phyloP scores from a whole-genome alignment of 1,140 invertebrate genomes.

The Limonius californicus region DNA sequence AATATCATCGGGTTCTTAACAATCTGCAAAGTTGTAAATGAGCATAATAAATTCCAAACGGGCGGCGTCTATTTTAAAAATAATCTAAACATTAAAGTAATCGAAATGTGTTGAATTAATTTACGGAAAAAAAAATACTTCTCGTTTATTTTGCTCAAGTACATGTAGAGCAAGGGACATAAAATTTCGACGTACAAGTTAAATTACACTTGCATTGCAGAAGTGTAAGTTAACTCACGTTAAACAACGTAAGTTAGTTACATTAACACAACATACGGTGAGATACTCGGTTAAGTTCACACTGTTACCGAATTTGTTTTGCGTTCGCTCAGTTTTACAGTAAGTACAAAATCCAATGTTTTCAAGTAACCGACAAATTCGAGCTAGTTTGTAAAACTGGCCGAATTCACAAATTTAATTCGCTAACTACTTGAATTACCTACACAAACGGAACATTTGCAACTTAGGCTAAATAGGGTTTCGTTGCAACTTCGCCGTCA shows the following conservation, averaged over 20 bases:
- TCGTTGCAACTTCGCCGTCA: conserved; percentile 15
- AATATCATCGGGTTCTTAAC: background rate
- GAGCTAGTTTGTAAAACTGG: conserved; percentile 3
- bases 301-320: background rate
- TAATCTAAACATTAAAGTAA: no score
- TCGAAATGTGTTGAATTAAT: background rate
- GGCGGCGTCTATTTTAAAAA: no score
- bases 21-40: background rate
- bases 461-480: background rate
- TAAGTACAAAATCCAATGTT: conserved; percentile 8
- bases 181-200: background rate
- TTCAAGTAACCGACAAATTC: no score
- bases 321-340: background rate
- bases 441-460: conserved; percentile 10
- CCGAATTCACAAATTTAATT: background rate
- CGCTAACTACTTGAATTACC: conserved; percentile 6
- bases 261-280: background rate
- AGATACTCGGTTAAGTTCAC: background rate
- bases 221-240: no score
- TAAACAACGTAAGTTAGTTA: background rate
- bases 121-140: background rate
- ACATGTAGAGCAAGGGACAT: background rate
- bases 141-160: background rate
- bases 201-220: background rate
- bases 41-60: background rate